Conservation (phyloP, 37 sponge, comb jelly and placozoan genomes). For the Petrosia ficiformis region DNA sequence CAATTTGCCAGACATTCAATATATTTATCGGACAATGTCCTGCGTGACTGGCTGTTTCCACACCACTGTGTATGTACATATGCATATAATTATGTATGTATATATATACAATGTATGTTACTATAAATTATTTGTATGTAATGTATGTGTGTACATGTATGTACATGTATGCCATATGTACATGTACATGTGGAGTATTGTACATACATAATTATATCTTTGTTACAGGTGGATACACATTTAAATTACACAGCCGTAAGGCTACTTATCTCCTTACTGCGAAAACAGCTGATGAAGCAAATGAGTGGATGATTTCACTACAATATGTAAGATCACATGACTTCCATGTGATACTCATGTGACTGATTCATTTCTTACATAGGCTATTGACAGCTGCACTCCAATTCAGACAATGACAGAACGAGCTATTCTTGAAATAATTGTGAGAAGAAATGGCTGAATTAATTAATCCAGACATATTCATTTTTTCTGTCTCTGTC, state of each 20-base stretch:
- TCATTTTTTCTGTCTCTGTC: too few species aligned
- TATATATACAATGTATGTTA: too few species aligned
- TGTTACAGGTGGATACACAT: slow-evolving; percentile 38
- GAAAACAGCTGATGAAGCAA: slow-evolving; percentile 47
- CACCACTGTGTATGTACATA: too few species aligned
- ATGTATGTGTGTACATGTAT: too few species aligned
- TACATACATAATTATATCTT: neutral
- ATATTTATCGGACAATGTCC: too few species aligned
- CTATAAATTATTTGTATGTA: too few species aligned
- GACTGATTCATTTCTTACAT: neutral
- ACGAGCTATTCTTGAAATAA: slow-evolving; percentile 60
- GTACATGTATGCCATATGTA: too few species aligned
- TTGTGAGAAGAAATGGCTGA: neutral
- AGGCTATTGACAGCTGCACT: slow-evolving; percentile 68
- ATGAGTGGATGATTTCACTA: slow-evolving; percentile 67
- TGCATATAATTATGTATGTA: too few species aligned
- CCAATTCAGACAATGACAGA: slow-evolving; percentile 78
- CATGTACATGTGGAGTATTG: too few species aligned
- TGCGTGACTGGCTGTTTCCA: too few species aligned
- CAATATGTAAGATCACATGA: slow-evolving; percentile 48
- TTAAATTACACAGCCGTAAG: slow-evolving; percentile 71
- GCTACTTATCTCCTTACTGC: slow-evolving; percentile 46
- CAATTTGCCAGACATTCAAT: too few species aligned
- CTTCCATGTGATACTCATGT: neutral
- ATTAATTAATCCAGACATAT: neutral